Evolutionary conservation across 2,888 invertebrate species (phyloP).

Genomic region (Abrostola tripartita): DNA sequence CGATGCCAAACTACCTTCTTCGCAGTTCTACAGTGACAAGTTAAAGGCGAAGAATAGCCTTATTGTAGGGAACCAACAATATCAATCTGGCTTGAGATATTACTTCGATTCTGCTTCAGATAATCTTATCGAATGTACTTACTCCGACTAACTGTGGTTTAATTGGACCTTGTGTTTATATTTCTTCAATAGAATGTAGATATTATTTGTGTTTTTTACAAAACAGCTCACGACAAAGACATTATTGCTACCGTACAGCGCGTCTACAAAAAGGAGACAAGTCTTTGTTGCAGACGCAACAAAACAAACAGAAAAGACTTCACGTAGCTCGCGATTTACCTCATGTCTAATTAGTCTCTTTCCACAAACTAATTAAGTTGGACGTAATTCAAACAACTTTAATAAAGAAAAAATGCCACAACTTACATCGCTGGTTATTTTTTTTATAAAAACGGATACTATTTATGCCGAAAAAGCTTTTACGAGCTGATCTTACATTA

Average conservation of each 20-base stretch:
- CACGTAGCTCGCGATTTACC: background rate
- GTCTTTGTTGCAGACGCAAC: slow-evolving; percentile 4
- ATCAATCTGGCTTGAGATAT: too few relatives aligned
- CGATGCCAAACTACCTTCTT: background rate
- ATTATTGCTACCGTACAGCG: background rate
- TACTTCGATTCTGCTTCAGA: too few relatives aligned
- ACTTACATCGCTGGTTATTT: background rate
- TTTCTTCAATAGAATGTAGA: background rate
- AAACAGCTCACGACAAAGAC: background rate
- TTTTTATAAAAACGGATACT: background rate
- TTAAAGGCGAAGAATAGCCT: background rate
- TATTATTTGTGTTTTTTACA: slow-evolving; percentile 4
- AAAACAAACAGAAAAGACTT: background rate
- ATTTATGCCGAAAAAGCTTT: background rate
- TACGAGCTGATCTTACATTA: background rate
- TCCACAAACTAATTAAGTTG: background rate
- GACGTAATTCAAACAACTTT: background rate
- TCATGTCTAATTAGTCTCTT: slow-evolving; percentile 2
- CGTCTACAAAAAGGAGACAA: slow-evolving; percentile 3
- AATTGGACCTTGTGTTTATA: background rate
- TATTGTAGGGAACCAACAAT: background rate
- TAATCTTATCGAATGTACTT: background rate
- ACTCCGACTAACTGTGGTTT: background rate
- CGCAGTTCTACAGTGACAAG: background rate
- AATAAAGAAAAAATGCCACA: background rate